phyloP scores from a whole-genome alignment of 2,113 vertebrate genomes.

The Anoplopoma fimbria region DNA sequence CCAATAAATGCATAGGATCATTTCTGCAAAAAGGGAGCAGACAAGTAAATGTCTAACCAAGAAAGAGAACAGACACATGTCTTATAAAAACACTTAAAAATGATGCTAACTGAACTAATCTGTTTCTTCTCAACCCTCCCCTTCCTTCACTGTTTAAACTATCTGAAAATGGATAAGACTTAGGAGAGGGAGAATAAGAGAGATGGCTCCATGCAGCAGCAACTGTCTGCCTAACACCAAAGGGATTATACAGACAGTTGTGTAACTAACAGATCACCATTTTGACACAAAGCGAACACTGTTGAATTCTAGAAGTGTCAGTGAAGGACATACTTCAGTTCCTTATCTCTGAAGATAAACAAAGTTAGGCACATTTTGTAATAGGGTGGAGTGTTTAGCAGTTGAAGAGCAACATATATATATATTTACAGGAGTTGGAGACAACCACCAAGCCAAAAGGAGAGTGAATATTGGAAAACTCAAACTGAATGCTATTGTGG shows the following conservation, averaged over 20 bases:
- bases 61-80: slow-evolving; percentile 37
- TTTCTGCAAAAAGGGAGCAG: slow-evolving; percentile 7
- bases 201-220: background rate
- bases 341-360: slow-evolving; percentile 6
- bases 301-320: background rate
- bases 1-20: background rate
- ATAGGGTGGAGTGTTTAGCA: background rate
- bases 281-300: slow-evolving; percentile 9
- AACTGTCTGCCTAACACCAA: slow-evolving; percentile 9
- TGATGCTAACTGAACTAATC: slow-evolving; percentile 32
- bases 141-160: slow-evolving; percentile 44
- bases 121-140: slow-evolving; percentile 31
- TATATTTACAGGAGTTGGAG: background rate
- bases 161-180: slow-evolving; percentile 25
- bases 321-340: background rate
- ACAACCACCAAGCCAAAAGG: background rate
- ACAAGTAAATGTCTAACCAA: slow-evolving; percentile 14
- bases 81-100: slow-evolving; percentile 36
- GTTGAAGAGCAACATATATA: background rate
- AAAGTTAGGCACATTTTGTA: background rate
- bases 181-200: slow-evolving; percentile 42
- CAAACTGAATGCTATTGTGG: background rate
- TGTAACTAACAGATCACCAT: slow-evolving; percentile 44
- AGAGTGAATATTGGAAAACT: background rate
- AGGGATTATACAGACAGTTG: slow-evolving; percentile 27